These are phyloP conservation scores for Mungos mungo DNA, from an alignment of 2,113 vertebrate genomes.

Conservation along the genomic window DNA sequence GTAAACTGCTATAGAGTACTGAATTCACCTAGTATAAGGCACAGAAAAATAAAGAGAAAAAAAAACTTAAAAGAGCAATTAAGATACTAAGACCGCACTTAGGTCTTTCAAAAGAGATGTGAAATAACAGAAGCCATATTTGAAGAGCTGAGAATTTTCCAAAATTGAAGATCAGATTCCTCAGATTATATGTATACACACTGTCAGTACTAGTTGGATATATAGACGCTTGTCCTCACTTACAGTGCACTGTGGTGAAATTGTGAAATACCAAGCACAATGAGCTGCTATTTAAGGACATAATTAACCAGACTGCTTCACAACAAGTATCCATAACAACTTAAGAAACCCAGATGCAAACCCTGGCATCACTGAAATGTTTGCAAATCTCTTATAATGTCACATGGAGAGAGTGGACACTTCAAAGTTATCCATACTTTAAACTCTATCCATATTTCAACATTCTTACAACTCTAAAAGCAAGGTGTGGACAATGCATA, in stretches of 20 bases:
- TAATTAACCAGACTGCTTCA: conserved; percentile 10
- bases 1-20: neutral
- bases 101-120: neutral
- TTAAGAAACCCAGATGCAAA: conserved; percentile 39
- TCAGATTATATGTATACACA: neutral
- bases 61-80: neutral
- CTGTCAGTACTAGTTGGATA: neutral
- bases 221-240: neutral
- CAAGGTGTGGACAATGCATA: neutral
- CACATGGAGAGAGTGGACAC: neutral
- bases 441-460: neutral
- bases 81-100: neutral
- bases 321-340: neutral
- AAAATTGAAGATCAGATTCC: neutral
- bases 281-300: neutral
- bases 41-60: neutral
- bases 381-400: neutral
- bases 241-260: neutral
- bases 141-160: conserved; percentile 14
- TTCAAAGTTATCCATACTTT: neutral
- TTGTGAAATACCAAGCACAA: neutral
- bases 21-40: neutral
- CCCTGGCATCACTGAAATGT: neutral
- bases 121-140: neutral
- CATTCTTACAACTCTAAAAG: neutral